Base-by-base conservation (phyloP, 1,140 invertebrate genomes). In the Pseudomyrmex cubaensis region DNA sequence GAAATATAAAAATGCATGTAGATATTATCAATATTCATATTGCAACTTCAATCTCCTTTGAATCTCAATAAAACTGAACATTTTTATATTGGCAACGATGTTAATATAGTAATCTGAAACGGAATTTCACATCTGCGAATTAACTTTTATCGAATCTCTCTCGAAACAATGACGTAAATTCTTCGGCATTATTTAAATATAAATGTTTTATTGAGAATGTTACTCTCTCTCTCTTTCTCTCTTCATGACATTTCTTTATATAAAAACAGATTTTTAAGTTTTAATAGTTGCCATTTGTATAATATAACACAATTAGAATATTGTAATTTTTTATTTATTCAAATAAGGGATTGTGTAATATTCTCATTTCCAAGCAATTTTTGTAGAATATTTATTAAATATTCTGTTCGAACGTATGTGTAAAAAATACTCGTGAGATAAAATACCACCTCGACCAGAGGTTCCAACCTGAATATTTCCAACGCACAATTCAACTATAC, bases 1-100 rank as follows among this genome's bases (percentile, higher is more conserved):
- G 1, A 66, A 46, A 64, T 10, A 69, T 9, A 69, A 44, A 69
- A 70, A 70, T 66, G 57, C 69, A 69, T 8, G 46, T 22, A 70
- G 12, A 1, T 17, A 4, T 48, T 52, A 69, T 46, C 17, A 5
- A 0, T 69, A 69, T 69, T 57, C 35, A n/a, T 57, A 67, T 57
- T n/a, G 35, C 50, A 52, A 13, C 15, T 66, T 77, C 50, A 35
- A 54, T 77, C 25, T 22, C 13, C 8, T 64, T 8, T 44, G 50
- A 22, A 22, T 20, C 48, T 62, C n/a, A 35, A 63, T 7, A n/a
- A 25, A 25, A 2, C 12, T 57, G 17, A 25, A 46, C 5, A 17
- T 56, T 46, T 67, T 46, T 35, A 50, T 22, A 17, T 5, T 35
- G 4, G n/a, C 22, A 56, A 77, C n/a, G 25, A 66, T 25, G 54